Conservation (phyloP, 2,797 vertebrate species). For the Leptoclinus maculatus region DNA sequence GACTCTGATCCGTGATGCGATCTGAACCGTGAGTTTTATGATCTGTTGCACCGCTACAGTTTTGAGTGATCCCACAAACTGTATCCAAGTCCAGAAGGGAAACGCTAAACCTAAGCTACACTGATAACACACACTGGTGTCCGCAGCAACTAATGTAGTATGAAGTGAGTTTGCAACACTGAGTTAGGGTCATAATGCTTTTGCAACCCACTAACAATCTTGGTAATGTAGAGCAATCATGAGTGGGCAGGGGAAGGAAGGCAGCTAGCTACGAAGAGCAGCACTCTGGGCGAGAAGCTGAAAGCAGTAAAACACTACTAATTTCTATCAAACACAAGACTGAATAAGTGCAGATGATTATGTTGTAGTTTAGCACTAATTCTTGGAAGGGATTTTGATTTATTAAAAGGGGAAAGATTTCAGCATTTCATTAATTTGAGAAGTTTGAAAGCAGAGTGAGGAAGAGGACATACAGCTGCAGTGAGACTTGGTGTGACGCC, state of each 20-base stretch:
- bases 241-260: conserved; percentile 22
- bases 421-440: conserved; percentile 39
- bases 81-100: not conserved
- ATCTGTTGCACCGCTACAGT: no score
- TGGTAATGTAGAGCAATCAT: conserved; percentile 16
- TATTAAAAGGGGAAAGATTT: conserved; percentile 45
- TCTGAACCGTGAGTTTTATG: no score
- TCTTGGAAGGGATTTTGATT: conserved; percentile 32
- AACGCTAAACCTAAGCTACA: not conserved
- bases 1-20: no score
- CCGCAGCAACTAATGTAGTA: not conserved
- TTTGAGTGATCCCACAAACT: not conserved
- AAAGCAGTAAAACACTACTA: conserved; percentile 12
- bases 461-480: conserved; percentile 23
- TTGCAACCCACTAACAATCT: conserved; percentile 16
- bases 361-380: conserved; percentile 18
- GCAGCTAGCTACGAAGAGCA: conserved; percentile 11
- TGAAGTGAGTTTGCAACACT: conserved; percentile 3
- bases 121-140: not conserved
- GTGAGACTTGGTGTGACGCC: conserved; percentile 45
- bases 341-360: conserved; percentile 24
- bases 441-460: conserved; percentile 26
- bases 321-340: conserved; percentile 23
- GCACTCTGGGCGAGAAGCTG: not conserved
- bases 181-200: conserved; percentile 22